These are phyloP conservation scores for Margarornis squamiger DNA, from an alignment of 2,797 vertebrate genomes.

Conservation along the genomic window DNA sequence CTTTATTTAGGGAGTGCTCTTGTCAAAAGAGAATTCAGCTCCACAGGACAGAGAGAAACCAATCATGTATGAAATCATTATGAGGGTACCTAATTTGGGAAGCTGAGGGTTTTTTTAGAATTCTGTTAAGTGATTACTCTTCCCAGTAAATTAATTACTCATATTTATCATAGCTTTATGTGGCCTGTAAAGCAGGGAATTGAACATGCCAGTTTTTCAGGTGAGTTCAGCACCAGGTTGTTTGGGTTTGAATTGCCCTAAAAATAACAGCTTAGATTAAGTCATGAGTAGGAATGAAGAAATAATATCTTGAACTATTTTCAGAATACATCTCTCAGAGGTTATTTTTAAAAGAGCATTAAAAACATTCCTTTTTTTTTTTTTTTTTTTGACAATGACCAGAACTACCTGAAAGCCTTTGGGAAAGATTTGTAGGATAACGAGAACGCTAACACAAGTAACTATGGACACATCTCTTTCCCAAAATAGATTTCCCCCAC, in stretches of 20 bases:
- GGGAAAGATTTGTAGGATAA: background rate
- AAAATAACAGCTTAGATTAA: background rate
- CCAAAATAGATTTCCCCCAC: background rate
- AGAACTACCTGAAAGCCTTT: background rate
- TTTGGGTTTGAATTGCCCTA: background rate
- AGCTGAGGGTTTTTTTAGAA: accelerated
- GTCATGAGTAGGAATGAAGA: background rate
- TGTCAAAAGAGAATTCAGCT: background rate
- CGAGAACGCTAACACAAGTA: background rate
- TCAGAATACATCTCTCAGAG: background rate
- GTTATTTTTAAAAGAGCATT: background rate
- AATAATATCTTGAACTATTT: background rate
- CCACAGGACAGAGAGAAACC: background rate
- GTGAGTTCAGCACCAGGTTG: background rate
- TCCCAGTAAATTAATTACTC: background rate
- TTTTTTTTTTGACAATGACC: background rate
- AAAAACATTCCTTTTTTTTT: background rate
- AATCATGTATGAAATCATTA: background rate
- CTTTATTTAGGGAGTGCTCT: background rate
- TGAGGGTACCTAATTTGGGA: background rate
- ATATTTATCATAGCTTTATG: background rate
- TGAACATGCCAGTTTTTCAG: background rate
- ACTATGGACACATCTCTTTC: background rate
- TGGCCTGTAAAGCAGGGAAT: background rate
- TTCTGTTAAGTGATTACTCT: background rate